Evolutionary conservation across 2,797 vertebrate species (phyloP).

Genomic region (Rhyacichthys aspro): DNA sequence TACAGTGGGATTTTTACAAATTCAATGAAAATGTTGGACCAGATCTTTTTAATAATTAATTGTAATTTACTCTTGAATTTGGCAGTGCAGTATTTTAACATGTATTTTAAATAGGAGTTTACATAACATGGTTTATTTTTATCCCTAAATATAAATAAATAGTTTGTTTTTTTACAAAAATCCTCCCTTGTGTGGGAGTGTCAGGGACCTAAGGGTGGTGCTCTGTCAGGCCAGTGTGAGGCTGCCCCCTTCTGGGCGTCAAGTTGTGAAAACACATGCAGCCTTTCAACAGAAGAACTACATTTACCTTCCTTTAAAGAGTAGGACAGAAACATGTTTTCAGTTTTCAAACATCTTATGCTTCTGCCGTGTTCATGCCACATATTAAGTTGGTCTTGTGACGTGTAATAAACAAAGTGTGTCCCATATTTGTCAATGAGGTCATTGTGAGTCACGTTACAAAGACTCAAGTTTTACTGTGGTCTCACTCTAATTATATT

Average conservation of each 20-base stretch:
- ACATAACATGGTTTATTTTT: not conserved
- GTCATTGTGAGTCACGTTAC: conserved; percentile 40
- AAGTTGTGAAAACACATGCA: not conserved
- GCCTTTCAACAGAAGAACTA: not conserved
- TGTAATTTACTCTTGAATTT: too few species aligned
- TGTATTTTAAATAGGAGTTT: not conserved
- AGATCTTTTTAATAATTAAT: too few species aligned
- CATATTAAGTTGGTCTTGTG: not conserved
- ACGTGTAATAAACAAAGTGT: conserved; percentile 46
- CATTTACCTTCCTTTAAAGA: not conserved
- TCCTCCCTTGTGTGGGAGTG: not conserved
- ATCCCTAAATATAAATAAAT: too few species aligned
- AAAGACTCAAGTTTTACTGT: conserved; percentile 37
- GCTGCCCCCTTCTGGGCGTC: conserved; percentile 75
- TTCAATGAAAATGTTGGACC: too few species aligned
- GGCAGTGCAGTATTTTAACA: not conserved
- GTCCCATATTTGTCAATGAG: conserved; percentile 29
- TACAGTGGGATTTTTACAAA: too few species aligned
- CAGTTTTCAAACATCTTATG: not conserved
- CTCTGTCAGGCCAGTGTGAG: conserved; percentile 44
- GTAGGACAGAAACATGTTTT: not conserved
- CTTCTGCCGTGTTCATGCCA: not conserved
- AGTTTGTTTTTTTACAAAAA: too few species aligned
- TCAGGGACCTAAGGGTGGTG: not conserved
- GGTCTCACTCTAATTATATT: conserved; percentile 42